A percentile compares a stretch with the other conserved stretches of the same genome.
Evolutionary conservation across 2,888 invertebrate species (phyloP).

Genomic region (Busseola fusca): DNA sequence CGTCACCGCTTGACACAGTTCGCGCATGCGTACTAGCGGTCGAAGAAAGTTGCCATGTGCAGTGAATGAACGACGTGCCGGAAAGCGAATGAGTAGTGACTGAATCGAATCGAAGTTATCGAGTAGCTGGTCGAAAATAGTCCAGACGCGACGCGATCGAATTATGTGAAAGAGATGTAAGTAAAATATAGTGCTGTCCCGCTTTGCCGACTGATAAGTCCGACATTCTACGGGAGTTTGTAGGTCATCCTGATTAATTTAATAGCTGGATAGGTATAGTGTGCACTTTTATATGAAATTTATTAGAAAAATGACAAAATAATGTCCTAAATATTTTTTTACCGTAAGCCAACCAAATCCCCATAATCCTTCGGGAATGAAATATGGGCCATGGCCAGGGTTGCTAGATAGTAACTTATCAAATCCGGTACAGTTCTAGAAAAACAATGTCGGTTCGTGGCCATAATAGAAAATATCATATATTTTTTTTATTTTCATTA

Average conservation of each 20-base stretch:
- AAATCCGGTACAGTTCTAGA: too few species aligned
- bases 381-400: too few species aligned
- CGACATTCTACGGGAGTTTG: constrained; percentile 40
- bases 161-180: constrained; percentile 56
- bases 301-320: not conserved
- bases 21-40: constrained; percentile 83
- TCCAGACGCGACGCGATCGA: constrained; percentile 59
- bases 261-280: constrained; percentile 2
- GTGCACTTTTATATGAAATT: not conserved
- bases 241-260: constrained; percentile 54
- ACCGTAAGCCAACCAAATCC: not conserved
- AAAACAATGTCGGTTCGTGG: too few species aligned
- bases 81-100: constrained; percentile 59
- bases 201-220: constrained; percentile 56
- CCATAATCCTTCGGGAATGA: not conserved
- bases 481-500: too few species aligned
- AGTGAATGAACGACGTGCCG: constrained; percentile 64
- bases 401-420: too few species aligned
- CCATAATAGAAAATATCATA: too few species aligned
- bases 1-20: constrained; percentile 78
- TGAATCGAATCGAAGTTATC: constrained; percentile 61
- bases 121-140: constrained; percentile 57
- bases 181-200: constrained; percentile 56
- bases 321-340: not conserved
- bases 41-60: constrained; percentile 85